These are phyloP conservation scores for Euwallacea fornicatus DNA, from an alignment of 1,140 invertebrate genomes.

Conservation along the genomic window DNA sequence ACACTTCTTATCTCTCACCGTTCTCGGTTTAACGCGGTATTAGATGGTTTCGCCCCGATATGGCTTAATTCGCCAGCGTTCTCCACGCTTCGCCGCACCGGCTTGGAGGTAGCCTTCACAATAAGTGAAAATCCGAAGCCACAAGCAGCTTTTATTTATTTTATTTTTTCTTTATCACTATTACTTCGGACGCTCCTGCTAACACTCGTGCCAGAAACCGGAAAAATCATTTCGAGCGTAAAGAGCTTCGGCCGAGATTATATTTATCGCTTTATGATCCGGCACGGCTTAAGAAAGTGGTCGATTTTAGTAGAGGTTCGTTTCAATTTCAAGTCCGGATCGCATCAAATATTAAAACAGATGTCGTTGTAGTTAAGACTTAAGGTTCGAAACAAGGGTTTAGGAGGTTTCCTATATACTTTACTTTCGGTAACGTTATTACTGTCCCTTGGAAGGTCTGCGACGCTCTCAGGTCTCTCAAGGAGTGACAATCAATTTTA, in stretches of 20 bases:
- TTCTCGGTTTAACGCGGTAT: slow-evolving; percentile 33
- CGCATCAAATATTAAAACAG: slow-evolving; percentile 19
- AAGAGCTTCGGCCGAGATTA: slow-evolving; percentile 21
- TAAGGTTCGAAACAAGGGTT: slow-evolving; percentile 16
- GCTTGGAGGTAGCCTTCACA: slow-evolving; percentile 26
- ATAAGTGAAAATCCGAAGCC: slow-evolving; percentile 26
- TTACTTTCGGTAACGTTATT: slow-evolving; percentile 12
- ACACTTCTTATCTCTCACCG: slow-evolving; percentile 28
- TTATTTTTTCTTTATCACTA: slow-evolving; percentile 17
- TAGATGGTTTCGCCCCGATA: slow-evolving; percentile 31
- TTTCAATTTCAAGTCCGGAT: slow-evolving; percentile 1
- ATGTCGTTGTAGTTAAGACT: background rate
- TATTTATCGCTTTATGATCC: slow-evolving; percentile 17
- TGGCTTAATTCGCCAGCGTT: slow-evolving; percentile 33
- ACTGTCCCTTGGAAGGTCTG: slow-evolving; percentile 9
- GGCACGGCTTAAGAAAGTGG: slow-evolving; percentile 6
- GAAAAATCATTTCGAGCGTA: slow-evolving; percentile 25
- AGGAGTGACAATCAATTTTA: slow-evolving; percentile 9
- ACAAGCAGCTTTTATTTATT: slow-evolving; percentile 14
- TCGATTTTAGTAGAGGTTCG: background rate
- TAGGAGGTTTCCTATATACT: slow-evolving; percentile 5
- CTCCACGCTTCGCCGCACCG: slow-evolving; percentile 24
- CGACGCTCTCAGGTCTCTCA: slow-evolving; percentile 5
- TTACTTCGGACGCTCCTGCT: slow-evolving; percentile 9
- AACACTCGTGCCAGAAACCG: slow-evolving; percentile 11